Evolutionary conservation across 2,888 invertebrate species (phyloP), one percentile per base, ranked within the genome.

Genomic region (Mesorhabditis sp.): DNA sequence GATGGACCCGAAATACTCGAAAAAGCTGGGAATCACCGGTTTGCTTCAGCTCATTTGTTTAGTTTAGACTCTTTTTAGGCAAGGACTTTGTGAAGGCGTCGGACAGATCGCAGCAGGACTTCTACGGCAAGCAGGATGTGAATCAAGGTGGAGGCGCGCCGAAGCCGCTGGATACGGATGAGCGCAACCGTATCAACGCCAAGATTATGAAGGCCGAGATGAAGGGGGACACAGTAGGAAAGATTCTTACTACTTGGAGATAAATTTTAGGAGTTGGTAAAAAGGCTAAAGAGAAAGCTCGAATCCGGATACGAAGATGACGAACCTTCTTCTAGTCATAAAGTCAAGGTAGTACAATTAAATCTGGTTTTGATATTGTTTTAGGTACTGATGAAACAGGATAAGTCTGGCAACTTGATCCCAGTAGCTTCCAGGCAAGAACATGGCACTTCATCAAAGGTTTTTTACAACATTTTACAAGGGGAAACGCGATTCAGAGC

Each of bases 131-230:
- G 41, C 78, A 79, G 68, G 70, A 79, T 43, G 72, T 77, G 1
- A 65, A 70, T 43, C 67, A 63, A 6, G 70, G 66, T 10, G 72
- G 71, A 44, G 67, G 61, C 4, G 67, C 65, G 4, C 41, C 15
- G 5, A 62, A 61, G n/a, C 68, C 73, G 6, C 61, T 82, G 65
- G 77, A 78, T 4, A 74, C 76, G 6, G 85, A 83, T 67, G 92
- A 96, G 86, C 90, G 94, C 90, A 98, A 97, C 87, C 91, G 91
- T 80, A 86, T 98, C 62, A 93, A 91, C 62, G 94, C 95, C 3
- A 93, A 92, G 88, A 90, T 95, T 74, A 88, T 97, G 0, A 94
- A 94, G 88, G 95, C 96, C 13, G 95, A 97, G 90, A 90, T 98
- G 80, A 90, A 94, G 89, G 95, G 94, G 28, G 91, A 95, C 86